phyloP scores from a whole-genome alignment of 2,888 invertebrate genomes.

The Eristalis tenax region DNA sequence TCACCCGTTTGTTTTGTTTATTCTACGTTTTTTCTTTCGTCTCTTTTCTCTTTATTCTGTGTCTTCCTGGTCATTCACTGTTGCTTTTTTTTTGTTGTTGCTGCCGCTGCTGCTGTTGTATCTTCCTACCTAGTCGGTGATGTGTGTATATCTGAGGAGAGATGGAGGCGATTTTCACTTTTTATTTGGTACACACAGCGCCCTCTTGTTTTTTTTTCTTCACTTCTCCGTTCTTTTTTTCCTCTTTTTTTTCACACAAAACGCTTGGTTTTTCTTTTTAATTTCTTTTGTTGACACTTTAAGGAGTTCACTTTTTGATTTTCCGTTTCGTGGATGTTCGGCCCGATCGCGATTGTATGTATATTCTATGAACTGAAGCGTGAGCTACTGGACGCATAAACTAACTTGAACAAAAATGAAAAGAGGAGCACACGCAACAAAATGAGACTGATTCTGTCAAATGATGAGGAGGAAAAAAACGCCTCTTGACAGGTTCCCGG shows the following conservation, averaged over 20 bases:
- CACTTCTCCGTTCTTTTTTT: constrained; percentile 13
- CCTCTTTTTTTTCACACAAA: constrained; percentile 23
- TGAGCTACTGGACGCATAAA: background rate
- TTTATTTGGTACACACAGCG: constrained; percentile 59
- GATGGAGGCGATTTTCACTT: constrained; percentile 61
- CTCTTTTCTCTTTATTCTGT: constrained; percentile 24
- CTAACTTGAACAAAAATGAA: constrained; percentile 1
- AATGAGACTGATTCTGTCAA: constrained; percentile 29
- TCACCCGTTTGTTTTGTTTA: constrained; percentile 34
- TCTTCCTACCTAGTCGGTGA: constrained; percentile 18
- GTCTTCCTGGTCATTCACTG: constrained; percentile 52
- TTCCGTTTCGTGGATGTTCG: background rate
- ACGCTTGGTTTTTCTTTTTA: background rate
- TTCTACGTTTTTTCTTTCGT: constrained; percentile 17
- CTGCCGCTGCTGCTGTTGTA: background rate
- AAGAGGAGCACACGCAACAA: constrained; percentile 22
- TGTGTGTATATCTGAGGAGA: constrained; percentile 40
- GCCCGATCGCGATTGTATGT: constrained; percentile 23
- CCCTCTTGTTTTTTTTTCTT: constrained; percentile 55
- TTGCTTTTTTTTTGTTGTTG: constrained; percentile 19
- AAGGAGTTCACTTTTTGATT: constrained; percentile 3
- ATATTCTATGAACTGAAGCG: background rate
- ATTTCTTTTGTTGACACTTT: constrained; percentile 30
- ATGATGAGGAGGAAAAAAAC: constrained; percentile 27
- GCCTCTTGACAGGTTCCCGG: constrained; percentile 42